phyloP scores from a whole-genome alignment of 2,888 invertebrate genomes.

The Drosophila nr. fundita region DNA sequence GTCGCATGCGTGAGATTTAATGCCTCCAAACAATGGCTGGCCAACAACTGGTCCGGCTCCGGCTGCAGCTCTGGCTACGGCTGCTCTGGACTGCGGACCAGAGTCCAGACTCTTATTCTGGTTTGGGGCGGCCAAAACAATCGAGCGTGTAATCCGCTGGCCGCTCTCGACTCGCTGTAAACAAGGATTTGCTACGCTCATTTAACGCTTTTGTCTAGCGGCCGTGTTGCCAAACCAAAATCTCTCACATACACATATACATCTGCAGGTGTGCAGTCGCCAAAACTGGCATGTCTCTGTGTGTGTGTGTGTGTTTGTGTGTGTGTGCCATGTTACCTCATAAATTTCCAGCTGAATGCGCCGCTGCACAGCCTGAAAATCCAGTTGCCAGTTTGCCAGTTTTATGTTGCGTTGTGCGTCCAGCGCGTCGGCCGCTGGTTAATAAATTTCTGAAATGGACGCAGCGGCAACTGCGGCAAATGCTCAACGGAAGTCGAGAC shows the following conservation, averaged over 20 bases:
- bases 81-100: neutral
- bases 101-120: slow-evolving; percentile 8
- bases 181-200: slow-evolving; percentile 81
- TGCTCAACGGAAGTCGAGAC: slow-evolving; percentile 68
- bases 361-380: slow-evolving; percentile 76
- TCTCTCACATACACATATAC: slow-evolving; percentile 17
- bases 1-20: slow-evolving; percentile 56
- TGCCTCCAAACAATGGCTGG: slow-evolving; percentile 55
- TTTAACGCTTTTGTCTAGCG: slow-evolving; percentile 80
- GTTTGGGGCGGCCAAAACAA: slow-evolving; percentile 53
- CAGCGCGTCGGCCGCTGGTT: slow-evolving; percentile 54
- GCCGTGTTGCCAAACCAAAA: slow-evolving; percentile 66
- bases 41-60: slow-evolving; percentile 10
- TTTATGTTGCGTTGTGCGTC: slow-evolving; percentile 27
- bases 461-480: slow-evolving; percentile 68
- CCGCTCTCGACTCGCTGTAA: slow-evolving; percentile 71
- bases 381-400: slow-evolving; percentile 61
- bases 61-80: neutral
- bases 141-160: slow-evolving; percentile 77
- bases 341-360: slow-evolving; percentile 82
- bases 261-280: slow-evolving; percentile 52
- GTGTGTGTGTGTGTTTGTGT: neutral
- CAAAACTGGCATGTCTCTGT: slow-evolving; percentile 36
- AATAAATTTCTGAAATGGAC: slow-evolving; percentile 74
- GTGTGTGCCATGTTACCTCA: slow-evolving; percentile 64